Conservation (phyloP, 2,113 vertebrate species). For the Ursus arctos region DNA sequence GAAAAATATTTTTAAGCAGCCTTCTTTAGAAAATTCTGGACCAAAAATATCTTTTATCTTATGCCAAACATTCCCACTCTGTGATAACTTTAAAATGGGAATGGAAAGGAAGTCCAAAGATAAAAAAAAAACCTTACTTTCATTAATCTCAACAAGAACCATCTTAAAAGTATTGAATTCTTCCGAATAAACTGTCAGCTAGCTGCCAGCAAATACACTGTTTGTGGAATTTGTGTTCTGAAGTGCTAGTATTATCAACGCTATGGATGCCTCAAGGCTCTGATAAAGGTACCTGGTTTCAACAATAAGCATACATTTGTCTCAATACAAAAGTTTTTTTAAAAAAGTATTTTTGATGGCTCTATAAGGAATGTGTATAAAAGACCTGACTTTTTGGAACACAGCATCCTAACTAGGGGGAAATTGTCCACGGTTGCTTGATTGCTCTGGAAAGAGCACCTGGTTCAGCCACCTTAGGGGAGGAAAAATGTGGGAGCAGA, state of each 20-base stretch:
- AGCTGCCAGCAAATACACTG: constrained; percentile 31
- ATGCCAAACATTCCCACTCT: background rate
- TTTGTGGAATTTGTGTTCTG: background rate
- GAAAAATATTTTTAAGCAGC: background rate
- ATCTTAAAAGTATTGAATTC: constrained; percentile 61
- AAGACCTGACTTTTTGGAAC: background rate
- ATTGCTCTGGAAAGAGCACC: background rate
- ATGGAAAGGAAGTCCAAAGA: constrained; percentile 27
- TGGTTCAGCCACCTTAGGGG: background rate
- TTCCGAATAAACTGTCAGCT: constrained; percentile 58
- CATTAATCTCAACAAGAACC: constrained; percentile 54
- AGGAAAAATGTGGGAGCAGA: background rate
- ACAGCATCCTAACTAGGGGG: background rate
- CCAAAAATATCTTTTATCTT: background rate
- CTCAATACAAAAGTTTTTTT: background rate
- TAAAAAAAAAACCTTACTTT: constrained; percentile 59
- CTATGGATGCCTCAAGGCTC: background rate
- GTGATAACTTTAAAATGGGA: constrained; percentile 50
- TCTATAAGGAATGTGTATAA: background rate
- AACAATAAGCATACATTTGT: background rate
- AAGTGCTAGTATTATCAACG: background rate
- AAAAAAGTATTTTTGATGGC: background rate
- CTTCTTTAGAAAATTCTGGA: constrained; percentile 17
- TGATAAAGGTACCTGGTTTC: background rate
- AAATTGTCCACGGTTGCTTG: background rate